Evolutionary conservation across 2,113 vertebrate genomes (phyloP).

Genomic region (Osmerus eperlanus): DNA sequence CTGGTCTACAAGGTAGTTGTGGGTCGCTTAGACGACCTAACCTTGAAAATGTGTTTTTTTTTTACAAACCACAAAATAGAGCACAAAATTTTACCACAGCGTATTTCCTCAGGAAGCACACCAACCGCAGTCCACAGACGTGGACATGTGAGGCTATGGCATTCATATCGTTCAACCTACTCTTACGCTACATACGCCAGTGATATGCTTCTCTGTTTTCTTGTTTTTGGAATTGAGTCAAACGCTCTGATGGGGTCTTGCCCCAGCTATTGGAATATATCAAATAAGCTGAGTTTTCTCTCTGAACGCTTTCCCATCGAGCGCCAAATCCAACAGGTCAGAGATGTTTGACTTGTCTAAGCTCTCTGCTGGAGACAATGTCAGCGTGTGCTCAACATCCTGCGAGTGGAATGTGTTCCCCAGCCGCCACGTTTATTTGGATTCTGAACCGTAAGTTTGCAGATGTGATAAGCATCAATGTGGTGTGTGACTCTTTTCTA

Average conservation of each 20-base stretch:
- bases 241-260: background rate
- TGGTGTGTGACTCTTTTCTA: background rate
- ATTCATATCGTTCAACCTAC: background rate
- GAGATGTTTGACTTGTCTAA: background rate
- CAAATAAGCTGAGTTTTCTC: background rate
- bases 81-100: no score
- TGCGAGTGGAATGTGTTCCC: background rate
- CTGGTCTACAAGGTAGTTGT: no score
- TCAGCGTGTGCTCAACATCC: slow-evolving; percentile 3
- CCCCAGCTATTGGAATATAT: background rate
- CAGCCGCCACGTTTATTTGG: background rate
- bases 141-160: no score
- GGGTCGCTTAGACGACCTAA: no score
- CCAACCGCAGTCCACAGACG: no score
- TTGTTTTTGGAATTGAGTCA: background rate
- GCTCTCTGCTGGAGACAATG: background rate
- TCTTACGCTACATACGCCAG: background rate
- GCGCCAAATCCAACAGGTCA: slow-evolving; percentile 4
- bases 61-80: no score
- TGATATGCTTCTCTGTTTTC: background rate
- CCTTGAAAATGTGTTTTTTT: no score
- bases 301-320: background rate
- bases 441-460: background rate
- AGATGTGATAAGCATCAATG: background rate
- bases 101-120: no score